Conservation (phyloP, 2,888 invertebrate species). For the Erebia epiphron region DNA sequence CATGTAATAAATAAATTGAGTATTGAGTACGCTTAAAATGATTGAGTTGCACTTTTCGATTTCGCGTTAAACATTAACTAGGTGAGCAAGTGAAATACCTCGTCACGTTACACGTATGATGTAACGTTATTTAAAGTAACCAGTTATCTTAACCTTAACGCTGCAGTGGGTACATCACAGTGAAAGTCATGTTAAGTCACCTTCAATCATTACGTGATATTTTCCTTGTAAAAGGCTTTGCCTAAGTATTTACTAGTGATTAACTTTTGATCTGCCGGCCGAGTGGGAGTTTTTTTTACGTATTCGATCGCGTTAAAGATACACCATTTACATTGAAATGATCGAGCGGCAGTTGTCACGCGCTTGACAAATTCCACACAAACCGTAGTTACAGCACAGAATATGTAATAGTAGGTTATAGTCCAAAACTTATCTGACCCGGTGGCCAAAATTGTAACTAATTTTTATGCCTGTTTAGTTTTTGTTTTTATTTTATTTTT, state of each 20-base stretch:
- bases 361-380: too few relatives aligned
- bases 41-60: background rate
- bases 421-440: too few relatives aligned
- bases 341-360: too few relatives aligned
- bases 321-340: too few relatives aligned
- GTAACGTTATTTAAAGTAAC: slow-evolving; percentile 15
- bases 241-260: background rate
- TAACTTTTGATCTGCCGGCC: background rate
- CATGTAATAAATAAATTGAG: too few relatives aligned
- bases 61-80: slow-evolving; percentile 1
- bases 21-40: background rate
- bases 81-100: slow-evolving; percentile 16
- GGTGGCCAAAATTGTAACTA: too few relatives aligned
- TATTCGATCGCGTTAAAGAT: too few relatives aligned
- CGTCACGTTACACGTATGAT: slow-evolving; percentile 8
- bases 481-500: too few relatives aligned
- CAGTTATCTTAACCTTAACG: slow-evolving; percentile 20
- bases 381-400: too few relatives aligned
- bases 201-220: slow-evolving; percentile 15
- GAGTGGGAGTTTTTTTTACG: too few relatives aligned
- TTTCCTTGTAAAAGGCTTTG: slow-evolving; percentile 3
- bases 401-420: too few relatives aligned
- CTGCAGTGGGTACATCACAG: slow-evolving; percentile 17
- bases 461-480: too few relatives aligned
- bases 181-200: slow-evolving; percentile 15